These are phyloP conservation scores for Aphaenogaster floridana DNA, from an alignment of 1,140 invertebrate genomes.

Conservation along the genomic window DNA sequence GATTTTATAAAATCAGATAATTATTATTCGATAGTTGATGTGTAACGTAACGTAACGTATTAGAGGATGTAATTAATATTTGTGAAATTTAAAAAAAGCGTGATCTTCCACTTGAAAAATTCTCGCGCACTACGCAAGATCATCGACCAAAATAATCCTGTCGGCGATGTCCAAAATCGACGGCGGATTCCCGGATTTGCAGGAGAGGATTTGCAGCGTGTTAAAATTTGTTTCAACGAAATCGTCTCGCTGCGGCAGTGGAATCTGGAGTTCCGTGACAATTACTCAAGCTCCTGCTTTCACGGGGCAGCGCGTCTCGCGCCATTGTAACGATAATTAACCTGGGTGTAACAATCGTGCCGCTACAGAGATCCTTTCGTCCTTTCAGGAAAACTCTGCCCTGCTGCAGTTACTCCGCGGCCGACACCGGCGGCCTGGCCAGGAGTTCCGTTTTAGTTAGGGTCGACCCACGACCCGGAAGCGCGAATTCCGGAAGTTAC, in stretches of 20 bases:
- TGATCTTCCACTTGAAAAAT: background rate
- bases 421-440: constrained; percentile 84
- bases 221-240: constrained; percentile 37
- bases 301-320: constrained; percentile 20
- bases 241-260: background rate
- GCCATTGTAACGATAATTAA: constrained; percentile 71
- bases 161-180: background rate
- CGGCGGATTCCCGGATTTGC: background rate
- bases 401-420: constrained; percentile 86
- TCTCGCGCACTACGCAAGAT: background rate
- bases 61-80: background rate
- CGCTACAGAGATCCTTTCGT: constrained; percentile 54
- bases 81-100: background rate
- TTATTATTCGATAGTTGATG: background rate
- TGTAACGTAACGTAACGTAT: background rate
- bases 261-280: constrained; percentile 25
- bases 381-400: constrained; percentile 85
- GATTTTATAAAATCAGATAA: background rate
- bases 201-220: background rate
- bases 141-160: constrained; percentile 14
- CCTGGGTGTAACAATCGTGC: constrained; percentile 66
- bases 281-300: constrained; percentile 24
- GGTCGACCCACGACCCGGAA: constrained; percentile 90
- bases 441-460: constrained; percentile 89
- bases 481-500: constrained; percentile 92